Conservation (phyloP, 2,113 vertebrate genomes). For the Cebus imitator region DNA sequence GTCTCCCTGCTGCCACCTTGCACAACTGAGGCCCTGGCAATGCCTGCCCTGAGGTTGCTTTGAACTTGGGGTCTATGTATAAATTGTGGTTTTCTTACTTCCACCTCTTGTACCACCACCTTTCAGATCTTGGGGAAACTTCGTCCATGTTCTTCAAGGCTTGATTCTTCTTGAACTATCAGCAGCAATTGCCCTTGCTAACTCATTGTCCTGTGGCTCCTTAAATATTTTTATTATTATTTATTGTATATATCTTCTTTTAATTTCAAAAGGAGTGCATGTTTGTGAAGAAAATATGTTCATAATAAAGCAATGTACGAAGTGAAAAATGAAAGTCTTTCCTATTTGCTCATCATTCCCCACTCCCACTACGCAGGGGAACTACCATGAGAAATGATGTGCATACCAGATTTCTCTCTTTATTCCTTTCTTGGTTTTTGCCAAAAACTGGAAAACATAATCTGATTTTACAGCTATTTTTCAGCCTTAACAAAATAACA, state of each 20-base stretch:
- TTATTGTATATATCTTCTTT: not conserved
- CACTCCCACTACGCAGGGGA: not conserved
- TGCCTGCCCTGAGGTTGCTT: not conserved
- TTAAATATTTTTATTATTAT: conserved; percentile 2
- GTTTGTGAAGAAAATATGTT: not conserved
- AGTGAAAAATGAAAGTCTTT: not conserved
- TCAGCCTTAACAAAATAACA: not conserved
- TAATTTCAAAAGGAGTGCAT: not conserved
- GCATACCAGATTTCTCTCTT: not conserved
- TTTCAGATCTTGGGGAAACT: not conserved
- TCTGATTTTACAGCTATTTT: not conserved
- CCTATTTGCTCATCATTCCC: not conserved
- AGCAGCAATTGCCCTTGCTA: not conserved
- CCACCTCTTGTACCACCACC: fast-evolving
- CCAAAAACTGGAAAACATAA: not conserved
- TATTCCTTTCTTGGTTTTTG: not conserved
- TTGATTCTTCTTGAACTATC: not conserved
- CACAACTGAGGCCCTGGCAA: not conserved
- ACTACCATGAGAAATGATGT: not conserved
- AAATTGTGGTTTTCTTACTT: not conserved
- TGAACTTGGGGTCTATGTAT: not conserved
- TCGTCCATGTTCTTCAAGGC: not conserved
- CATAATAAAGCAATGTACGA: not conserved
- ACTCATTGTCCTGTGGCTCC: not conserved
- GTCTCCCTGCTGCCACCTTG: not conserved